These are phyloP conservation scores for Bibio marci DNA, from an alignment of 2,888 invertebrate genomes.

Conservation along the genomic window DNA sequence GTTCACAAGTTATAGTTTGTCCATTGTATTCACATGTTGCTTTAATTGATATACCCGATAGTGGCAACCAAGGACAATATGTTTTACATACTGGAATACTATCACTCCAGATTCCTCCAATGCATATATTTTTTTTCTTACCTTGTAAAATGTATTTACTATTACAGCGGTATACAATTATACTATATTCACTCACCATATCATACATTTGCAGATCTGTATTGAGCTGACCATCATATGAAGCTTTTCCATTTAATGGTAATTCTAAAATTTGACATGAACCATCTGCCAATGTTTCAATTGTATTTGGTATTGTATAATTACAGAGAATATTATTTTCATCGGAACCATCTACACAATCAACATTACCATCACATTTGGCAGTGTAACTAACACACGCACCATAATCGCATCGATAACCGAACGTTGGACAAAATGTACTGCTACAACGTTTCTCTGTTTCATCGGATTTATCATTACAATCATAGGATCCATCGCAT, in stretches of 20 bases:
- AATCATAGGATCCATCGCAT: constrained; percentile 24
- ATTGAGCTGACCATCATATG: neutral
- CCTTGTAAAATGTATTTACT: constrained; percentile 1
- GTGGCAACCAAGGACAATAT: neutral
- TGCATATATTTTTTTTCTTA: constrained; percentile 1
- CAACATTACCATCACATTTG: constrained; percentile 13
- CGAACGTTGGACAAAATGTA: constrained; percentile 31
- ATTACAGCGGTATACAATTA: constrained; percentile 2
- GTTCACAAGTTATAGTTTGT: constrained; percentile 8
- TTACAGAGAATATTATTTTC: constrained; percentile 10
- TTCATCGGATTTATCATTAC: constrained; percentile 9
- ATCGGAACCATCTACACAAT: constrained; percentile 19
- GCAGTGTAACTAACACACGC: constrained; percentile 14
- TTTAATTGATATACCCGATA: neutral
- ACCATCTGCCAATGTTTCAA: neutral
- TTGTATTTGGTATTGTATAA: neutral
- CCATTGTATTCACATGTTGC: constrained; percentile 8
- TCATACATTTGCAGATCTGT: neutral
- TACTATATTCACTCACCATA: neutral
- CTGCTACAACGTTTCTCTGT: constrained; percentile 17
- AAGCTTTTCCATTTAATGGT: constrained; percentile 1
- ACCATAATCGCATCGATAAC: constrained; percentile 19
- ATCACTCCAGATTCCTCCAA: neutral
- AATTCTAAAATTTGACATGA: neutral
- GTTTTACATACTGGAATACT: neutral